A percentile compares a stretch with the other conserved stretches of the same genome.
These are phyloP conservation scores for Drepana arcuata DNA, from an alignment of 1,140 invertebrate species.

Conservation along the genomic window DNA sequence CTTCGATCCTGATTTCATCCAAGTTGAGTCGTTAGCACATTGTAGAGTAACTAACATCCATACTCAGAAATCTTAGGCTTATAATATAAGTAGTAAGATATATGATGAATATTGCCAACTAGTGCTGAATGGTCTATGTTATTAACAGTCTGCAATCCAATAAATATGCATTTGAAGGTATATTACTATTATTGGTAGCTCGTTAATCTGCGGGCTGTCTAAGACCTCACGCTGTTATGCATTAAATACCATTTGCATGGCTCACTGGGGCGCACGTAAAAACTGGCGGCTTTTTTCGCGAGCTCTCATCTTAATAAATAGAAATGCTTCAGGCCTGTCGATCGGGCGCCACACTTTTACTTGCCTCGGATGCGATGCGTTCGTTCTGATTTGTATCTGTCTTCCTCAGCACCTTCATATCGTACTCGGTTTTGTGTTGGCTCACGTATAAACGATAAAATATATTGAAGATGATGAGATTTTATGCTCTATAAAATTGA, in stretches of 20 bases:
- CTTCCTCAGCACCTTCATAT: slow-evolving; percentile 22
- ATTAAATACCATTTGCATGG: slow-evolving; percentile 44
- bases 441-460: too few relatives aligned
- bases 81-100: too few relatives aligned
- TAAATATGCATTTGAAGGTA: too few relatives aligned
- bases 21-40: too few relatives aligned
- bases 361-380: slow-evolving; percentile 34
- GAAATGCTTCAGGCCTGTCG: slow-evolving; percentile 31
- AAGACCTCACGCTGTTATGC: slow-evolving; percentile 34
- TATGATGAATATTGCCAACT: slow-evolving; percentile 27
- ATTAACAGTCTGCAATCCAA: slow-evolving; percentile 33
- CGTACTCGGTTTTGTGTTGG: slow-evolving; percentile 4
- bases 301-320: slow-evolving; percentile 40
- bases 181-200: slow-evolving; percentile 35
- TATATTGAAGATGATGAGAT: too few relatives aligned
- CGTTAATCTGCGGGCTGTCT: slow-evolving; percentile 33
- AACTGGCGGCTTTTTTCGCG: slow-evolving; percentile 20
- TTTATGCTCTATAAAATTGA: too few relatives aligned
- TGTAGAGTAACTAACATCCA: too few relatives aligned
- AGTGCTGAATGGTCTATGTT: slow-evolving; percentile 28
- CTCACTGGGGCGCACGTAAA: slow-evolving; percentile 32
- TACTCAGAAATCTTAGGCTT: too few relatives aligned
- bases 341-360: slow-evolving; percentile 56
- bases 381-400: slow-evolving; percentile 41
- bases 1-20: too few relatives aligned